Evolutionary conservation across 2,113 vertebrate species (phyloP), one percentile per base, ranked within the genome.

Genomic region (Pachyramphus minor): DNA sequence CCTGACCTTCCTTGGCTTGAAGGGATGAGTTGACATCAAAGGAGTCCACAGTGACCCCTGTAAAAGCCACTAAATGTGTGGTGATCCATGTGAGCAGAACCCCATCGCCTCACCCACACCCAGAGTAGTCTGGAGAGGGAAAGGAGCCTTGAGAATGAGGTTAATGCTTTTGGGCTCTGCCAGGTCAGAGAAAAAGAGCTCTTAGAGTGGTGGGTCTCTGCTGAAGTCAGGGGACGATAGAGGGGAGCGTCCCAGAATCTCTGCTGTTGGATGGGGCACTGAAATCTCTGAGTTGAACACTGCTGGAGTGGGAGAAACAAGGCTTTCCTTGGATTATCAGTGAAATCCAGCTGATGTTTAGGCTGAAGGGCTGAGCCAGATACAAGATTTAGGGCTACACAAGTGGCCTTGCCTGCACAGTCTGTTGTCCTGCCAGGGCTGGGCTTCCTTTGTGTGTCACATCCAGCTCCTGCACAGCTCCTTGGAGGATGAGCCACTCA

Each of bases 1-100:
- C 64, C 77, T 93, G 84, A 92, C 84, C 93, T 93, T 84, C 50
- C 82, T 59, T 53, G 87, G 84, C 89, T 89, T 67, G 73, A 87
- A 81, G 60, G 80, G 87, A 91, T 87, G 60, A 89, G 93, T 84
- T 91, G 93, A 94, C 84, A 93, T 89, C 89, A 87, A 95, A 96
- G 76, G 72, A 84, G 60, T 74, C 80, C 77, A 77, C 73, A 67
- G 79, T 28, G 89, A 88, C 81, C 80, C 49, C 83, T 45, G 25
- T 20, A 47, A 62, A 90, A 86, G 59, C 71, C 71, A 77, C 75
- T 41, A 82, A 89, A 55, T 63, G 9, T 2, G 27, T 5, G 27
- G 77, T 75, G 77, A 87, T 90, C 60, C 82, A 55, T 21, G 44
- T 59, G 84, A 94, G 87, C 56, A 95, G 78, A 71, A 55, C 5